These are phyloP conservation scores for Bolborhynchus lineola DNA, from an alignment of 2,113 vertebrate genomes.

Conservation along the genomic window DNA sequence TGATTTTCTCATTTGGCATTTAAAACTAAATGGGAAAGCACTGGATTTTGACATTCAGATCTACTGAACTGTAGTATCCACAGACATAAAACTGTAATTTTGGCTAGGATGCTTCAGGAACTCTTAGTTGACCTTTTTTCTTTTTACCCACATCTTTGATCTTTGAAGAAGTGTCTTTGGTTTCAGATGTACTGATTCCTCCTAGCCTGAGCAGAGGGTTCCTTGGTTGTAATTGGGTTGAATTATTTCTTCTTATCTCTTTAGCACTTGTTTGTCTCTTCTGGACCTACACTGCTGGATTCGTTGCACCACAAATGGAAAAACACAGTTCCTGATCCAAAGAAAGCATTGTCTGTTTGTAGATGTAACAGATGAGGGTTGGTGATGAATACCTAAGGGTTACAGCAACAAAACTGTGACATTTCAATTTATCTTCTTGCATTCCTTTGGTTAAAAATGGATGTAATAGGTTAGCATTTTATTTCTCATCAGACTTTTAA, in stretches of 20 bases:
- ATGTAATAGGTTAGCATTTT: background rate
- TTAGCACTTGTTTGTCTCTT: background rate
- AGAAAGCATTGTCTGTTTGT: background rate
- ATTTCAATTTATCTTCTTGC: background rate
- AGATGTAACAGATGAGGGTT: background rate
- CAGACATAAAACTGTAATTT: background rate
- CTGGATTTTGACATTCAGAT: background rate
- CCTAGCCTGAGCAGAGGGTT: background rate
- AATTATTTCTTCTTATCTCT: background rate
- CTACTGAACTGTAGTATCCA: background rate
- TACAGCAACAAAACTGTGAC: background rate
- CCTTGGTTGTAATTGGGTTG: background rate
- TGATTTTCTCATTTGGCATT: background rate
- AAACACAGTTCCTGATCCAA: background rate
- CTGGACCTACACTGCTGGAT: background rate
- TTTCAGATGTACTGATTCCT: background rate
- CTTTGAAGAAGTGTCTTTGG: background rate
- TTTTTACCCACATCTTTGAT: background rate
- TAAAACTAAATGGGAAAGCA: background rate
- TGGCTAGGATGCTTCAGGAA: background rate
- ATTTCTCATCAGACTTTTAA: background rate
- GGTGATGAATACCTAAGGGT: conserved; percentile 1
- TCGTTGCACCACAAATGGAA: background rate
- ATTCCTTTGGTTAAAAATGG: background rate
- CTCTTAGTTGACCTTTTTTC: background rate